A percentile compares a stretch with the other conserved stretches of the same genome.
These are phyloP conservation scores for Abrostola tripartita DNA, from an alignment of 2,888 invertebrate genomes.

Conservation along the genomic window DNA sequence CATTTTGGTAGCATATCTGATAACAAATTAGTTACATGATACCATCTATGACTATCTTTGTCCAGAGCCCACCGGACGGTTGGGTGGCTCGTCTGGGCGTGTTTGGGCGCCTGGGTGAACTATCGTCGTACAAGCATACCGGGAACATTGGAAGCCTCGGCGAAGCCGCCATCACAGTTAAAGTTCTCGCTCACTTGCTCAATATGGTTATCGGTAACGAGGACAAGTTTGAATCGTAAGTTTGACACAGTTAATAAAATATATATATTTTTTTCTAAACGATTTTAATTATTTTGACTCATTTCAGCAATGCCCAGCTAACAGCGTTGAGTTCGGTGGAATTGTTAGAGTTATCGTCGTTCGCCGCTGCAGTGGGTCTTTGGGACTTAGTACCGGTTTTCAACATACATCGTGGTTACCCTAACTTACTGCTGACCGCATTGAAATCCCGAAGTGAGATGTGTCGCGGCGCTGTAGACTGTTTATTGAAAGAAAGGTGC, in stretches of 20 bases:
- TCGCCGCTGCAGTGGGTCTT: slow-evolving; percentile 80
- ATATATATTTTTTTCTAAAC: background rate
- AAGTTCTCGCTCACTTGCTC: slow-evolving; percentile 74
- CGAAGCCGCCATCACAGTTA: slow-evolving; percentile 75
- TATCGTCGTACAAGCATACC: slow-evolving; percentile 75
- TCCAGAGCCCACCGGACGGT: slow-evolving; percentile 79
- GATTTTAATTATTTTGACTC: slow-evolving; percentile 2
- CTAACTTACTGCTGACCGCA: slow-evolving; percentile 72
- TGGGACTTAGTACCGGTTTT: slow-evolving; percentile 82
- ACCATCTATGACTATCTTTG: too few relatives aligned
- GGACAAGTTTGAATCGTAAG: slow-evolving; percentile 78
- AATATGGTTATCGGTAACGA: slow-evolving; percentile 73
- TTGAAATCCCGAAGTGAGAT: slow-evolving; percentile 69
- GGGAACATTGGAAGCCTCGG: slow-evolving; percentile 68
- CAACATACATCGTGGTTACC: slow-evolving; percentile 77
- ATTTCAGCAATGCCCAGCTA: slow-evolving; percentile 75
- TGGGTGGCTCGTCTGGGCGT: slow-evolving; percentile 83
- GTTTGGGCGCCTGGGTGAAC: slow-evolving; percentile 77
- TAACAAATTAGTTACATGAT: too few relatives aligned
- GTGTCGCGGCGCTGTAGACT: slow-evolving; percentile 77
- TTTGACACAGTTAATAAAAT: slow-evolving; percentile 8
- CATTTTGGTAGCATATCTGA: too few relatives aligned
- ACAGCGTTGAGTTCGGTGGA: slow-evolving; percentile 69
- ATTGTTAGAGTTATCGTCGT: slow-evolving; percentile 73
- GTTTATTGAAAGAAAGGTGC: slow-evolving; percentile 69